Conservation (phyloP, 2,113 vertebrate genomes). For the Serilophus lunatus region DNA sequence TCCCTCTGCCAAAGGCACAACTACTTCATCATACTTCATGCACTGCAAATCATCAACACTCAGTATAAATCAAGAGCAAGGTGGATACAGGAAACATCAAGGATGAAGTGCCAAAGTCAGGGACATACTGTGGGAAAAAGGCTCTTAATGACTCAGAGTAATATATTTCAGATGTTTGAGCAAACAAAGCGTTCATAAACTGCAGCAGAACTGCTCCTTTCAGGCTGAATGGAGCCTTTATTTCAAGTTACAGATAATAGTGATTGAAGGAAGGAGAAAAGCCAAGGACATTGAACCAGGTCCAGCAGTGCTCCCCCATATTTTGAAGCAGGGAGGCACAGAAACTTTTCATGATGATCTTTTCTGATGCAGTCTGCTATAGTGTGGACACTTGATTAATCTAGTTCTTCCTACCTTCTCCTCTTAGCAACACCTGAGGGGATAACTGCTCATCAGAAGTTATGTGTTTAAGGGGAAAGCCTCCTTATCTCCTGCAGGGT, state of each 20-base stretch:
- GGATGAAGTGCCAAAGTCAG: conserved; percentile 29
- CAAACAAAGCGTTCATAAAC: conserved; percentile 35
- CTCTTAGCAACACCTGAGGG: background rate
- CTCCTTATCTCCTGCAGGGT: background rate
- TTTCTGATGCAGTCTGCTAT: background rate
- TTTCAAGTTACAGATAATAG: background rate
- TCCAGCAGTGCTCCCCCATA: background rate
- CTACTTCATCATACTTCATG: background rate
- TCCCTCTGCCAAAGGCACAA: background rate
- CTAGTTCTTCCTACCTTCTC: background rate
- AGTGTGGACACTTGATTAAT: background rate
- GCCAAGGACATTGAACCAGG: background rate
- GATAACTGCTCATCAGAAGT: background rate
- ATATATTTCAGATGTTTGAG: conserved; percentile 20
- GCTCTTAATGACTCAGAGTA: conserved; percentile 5
- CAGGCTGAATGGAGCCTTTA: background rate
- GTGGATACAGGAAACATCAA: background rate
- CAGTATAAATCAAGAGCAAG: background rate
- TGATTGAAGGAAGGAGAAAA: conserved; percentile 4
- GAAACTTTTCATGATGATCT: background rate
- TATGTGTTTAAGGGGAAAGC: background rate
- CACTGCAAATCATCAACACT: background rate
- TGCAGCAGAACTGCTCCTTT: background rate
- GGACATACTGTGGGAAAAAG: conserved; percentile 2
- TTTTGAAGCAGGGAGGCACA: background rate